Conservation (phyloP, 2,797 vertebrate species). For the Morelia viridis region DNA sequence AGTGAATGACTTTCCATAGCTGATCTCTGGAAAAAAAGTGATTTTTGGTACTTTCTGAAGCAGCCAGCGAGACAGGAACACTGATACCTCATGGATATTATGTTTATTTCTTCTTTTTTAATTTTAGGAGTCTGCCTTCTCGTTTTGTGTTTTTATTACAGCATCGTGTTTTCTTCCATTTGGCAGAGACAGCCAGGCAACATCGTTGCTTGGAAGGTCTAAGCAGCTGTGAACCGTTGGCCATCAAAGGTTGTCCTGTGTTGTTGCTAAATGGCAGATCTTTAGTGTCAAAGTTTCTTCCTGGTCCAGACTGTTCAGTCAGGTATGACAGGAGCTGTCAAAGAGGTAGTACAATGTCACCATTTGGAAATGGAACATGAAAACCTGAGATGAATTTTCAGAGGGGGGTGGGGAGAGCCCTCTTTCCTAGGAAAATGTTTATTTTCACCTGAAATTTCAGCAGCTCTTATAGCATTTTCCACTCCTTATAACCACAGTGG, state of each 20-base stretch:
- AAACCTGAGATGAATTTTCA: constrained; percentile 1
- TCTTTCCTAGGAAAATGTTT: neutral
- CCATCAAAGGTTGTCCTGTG: constrained; percentile 9
- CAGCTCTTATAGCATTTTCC: neutral
- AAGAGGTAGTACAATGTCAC: constrained; percentile 16
- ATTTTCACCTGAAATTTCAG: neutral
- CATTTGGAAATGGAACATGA: constrained; percentile 4
- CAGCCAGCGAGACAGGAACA: neutral
- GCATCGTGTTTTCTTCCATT: neutral
- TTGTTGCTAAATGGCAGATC: constrained; percentile 21
- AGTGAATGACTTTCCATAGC: neutral
- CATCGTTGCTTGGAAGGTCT: constrained; percentile 1
- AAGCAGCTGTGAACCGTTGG: constrained; percentile 5
- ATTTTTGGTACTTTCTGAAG: neutral
- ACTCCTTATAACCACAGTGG: neutral
- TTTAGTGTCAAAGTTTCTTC: constrained; percentile 12
- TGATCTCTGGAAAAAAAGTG: neutral
- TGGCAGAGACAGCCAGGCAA: constrained; percentile 1
- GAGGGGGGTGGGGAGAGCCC: neutral
- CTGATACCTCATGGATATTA: neutral
- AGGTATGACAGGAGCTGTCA: constrained; percentile 41
- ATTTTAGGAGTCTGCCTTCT: neutral
- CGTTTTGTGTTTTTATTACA: neutral
- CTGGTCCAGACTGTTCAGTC: constrained; percentile 8
- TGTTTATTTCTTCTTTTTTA: neutral